phyloP scores from a whole-genome alignment of 2,888 invertebrate genomes.

The Dastarcus helophoroides region DNA sequence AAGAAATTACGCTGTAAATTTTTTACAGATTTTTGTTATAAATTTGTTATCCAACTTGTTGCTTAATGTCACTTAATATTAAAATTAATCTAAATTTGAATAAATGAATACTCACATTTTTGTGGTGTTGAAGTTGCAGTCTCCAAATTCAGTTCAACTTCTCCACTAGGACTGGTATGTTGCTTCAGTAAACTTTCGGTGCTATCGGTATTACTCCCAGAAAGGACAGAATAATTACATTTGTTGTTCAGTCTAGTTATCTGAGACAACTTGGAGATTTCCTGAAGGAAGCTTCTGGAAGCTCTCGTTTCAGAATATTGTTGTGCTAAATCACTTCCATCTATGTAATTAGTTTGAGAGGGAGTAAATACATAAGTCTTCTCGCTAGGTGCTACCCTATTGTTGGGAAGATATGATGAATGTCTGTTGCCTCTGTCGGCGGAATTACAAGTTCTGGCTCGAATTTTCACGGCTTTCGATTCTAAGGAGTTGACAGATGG shows the following conservation, averaged over 20 bases:
- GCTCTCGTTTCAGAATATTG: conserved; percentile 25
- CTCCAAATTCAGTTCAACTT: conserved; percentile 21
- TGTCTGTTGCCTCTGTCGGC: conserved; percentile 33
- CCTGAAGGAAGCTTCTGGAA: conserved; percentile 35
- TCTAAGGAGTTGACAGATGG: conserved; percentile 23
- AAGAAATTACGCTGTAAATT: too few species aligned
- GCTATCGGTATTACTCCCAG: conserved; percentile 47
- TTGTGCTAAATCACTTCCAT: conserved; percentile 31
- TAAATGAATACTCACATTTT: conserved; percentile 22
- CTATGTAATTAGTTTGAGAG: conserved; percentile 36
- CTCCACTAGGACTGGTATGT: conserved; percentile 24
- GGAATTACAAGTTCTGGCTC: conserved; percentile 31
- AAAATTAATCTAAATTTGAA: too few species aligned
- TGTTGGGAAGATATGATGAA: conserved; percentile 36
- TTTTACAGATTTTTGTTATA: too few species aligned
- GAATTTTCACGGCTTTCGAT: conserved; percentile 23
- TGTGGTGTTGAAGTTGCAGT: conserved; percentile 29
- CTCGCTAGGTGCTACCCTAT: conserved; percentile 29
- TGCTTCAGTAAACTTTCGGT: conserved; percentile 49
- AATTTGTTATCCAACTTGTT: too few species aligned
- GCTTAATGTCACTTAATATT: too few species aligned
- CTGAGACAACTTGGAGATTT: conserved; percentile 61
- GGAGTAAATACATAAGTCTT: conserved; percentile 39
- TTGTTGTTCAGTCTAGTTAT: conserved; percentile 52
- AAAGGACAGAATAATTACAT: conserved; percentile 60